Evolutionary conservation across 2,888 invertebrate species (phyloP), one percentile per base, ranked within the genome.

Genomic region (Cantharis nigra): DNA sequence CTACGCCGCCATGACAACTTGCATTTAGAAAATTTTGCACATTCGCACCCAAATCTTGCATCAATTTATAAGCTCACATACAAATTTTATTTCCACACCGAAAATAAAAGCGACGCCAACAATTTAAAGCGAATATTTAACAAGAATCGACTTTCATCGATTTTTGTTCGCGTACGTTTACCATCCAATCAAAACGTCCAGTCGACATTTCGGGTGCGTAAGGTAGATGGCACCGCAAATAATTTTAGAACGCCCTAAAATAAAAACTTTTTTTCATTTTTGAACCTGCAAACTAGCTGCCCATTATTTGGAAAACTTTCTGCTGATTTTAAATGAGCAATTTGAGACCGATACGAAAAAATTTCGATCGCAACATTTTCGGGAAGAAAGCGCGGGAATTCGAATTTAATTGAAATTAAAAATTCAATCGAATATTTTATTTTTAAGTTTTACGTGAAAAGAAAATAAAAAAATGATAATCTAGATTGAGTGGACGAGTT

Each of bases 1-100:
- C 82, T 87, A 87, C 88, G 91, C 92, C 92, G 94, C 94, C 94
- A 94, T 94, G 91, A 86, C 89, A 89, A 85, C 86, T 90, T 84
- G 89, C 89, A 87, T 85, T 83, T 85, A 85, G 83, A 78, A 88
- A 88, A 83, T 88, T 88, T 72, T 88, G 88, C 79, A 86, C 88
- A 23, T 67, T 67, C 23, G 18, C 16, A 11, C 79, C 85, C 28
- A 87, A 87, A 69, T 87, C 87, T 79, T 87, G 85, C 74, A 81
- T 85, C 64, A 83, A 70, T 76, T 76, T 76, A 71, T 28, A 72
- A 26, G 63, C 71, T 63, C 70, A 64, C 72, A 70, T 72, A 28
- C 13, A 33, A 63, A 69, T 30, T 69, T 16, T n/a, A 49, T 49
- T 67, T 72, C 9, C 11, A 11, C 9, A 65, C 72, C n/a, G 16